Evolutionary conservation across 1,140 invertebrate genomes (phyloP), one percentile per base, ranked within the genome.

Genomic region (Drosophila malerkotliana): DNA sequence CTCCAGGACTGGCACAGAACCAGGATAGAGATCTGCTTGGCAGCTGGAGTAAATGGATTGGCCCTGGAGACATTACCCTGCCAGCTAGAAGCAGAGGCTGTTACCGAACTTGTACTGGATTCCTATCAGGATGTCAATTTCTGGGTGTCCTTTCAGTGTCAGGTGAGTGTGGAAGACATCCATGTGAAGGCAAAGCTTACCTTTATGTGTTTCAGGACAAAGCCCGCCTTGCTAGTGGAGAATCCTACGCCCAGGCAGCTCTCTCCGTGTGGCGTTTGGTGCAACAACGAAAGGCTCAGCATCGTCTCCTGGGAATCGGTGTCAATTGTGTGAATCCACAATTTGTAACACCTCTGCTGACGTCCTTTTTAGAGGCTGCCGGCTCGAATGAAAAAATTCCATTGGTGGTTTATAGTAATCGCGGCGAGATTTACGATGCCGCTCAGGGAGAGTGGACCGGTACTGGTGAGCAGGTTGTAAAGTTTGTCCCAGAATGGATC

Each of bases 41-140:
- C 94, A 39, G 67, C 60, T 3, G 96, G 96, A 9, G 95, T 96
- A 1, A 96, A 98, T 92, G 84, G 98, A 0, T 85, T 99, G 32
- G 97, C 97, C 8, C 91, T 98, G 63, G 98, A 99, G 92, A 99
- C 98, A 0, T 96, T 98, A 73, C 98, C 98, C 9, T 96, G 96
- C 63, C 58, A 89, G 12, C 92, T 94, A 52, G 98, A 99, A 92
- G 98, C 96, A 0, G 93, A 96, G 91, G 96, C 96, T 79, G 91
- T 98, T 1, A 93, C 97, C 2, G 94, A 96, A 47, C 91, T 98
- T 21, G 84, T 98, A 12, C 93, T 94, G 44, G 92, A 93, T 4
- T 94, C 97, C 66, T 97, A 95, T 92, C 95, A 95, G 12, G 78
- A 93, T 32, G 91, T 93, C 0, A 96, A 95, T 91, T 96, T 96